Evolutionary conservation across 1,140 invertebrate genomes (phyloP).

Genomic region (Orius laevigatus): DNA sequence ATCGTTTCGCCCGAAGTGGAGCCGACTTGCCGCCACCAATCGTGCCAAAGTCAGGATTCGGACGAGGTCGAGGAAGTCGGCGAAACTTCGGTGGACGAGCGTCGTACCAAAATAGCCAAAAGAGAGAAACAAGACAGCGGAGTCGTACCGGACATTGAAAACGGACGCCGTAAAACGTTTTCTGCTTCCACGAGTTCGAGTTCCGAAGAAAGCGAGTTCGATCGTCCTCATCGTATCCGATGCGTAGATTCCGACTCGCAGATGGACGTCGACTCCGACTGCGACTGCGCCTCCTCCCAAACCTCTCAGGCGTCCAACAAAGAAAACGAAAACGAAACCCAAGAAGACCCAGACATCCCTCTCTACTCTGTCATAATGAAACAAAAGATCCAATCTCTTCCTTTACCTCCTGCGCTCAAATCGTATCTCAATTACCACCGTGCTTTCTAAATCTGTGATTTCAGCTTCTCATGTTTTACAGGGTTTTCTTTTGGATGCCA

Average conservation of each 20-base stretch:
- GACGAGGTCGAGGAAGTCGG: slow-evolving; percentile 10
- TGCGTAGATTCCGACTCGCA: slow-evolving; percentile 3
- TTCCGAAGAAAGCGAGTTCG: not conserved
- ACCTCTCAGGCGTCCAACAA: slow-evolving; percentile 7
- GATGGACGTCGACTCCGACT: slow-evolving; percentile 1
- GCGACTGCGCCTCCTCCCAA: slow-evolving; percentile 3
- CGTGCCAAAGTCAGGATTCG: too few species aligned
- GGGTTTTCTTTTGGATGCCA: not conserved
- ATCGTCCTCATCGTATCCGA: not conserved
- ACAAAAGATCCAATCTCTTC: slow-evolving; percentile 33
- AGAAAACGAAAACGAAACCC: slow-evolving; percentile 8
- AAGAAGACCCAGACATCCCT: slow-evolving; percentile 18
- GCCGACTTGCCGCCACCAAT: too few species aligned
- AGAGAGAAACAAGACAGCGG: slow-evolving; percentile 41
- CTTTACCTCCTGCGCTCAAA: slow-evolving; percentile 36
- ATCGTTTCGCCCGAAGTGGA: not conserved
- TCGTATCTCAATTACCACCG: slow-evolving; percentile 37
- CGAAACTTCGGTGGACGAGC: not conserved
- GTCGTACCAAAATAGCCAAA: slow-evolving; percentile 25
- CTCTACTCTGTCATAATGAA: slow-evolving; percentile 27
- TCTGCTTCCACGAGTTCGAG: slow-evolving; percentile 3
- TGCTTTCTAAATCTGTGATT: slow-evolving; percentile 23
- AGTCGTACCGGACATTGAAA: slow-evolving; percentile 31
- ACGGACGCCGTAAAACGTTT: slow-evolving; percentile 17
- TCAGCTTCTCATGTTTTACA: slow-evolving; percentile 1